Evolutionary conservation across 2,888 invertebrate genomes (phyloP), one percentile per base, ranked within the genome.

Genomic region (Rhagonycha fulva): DNA sequence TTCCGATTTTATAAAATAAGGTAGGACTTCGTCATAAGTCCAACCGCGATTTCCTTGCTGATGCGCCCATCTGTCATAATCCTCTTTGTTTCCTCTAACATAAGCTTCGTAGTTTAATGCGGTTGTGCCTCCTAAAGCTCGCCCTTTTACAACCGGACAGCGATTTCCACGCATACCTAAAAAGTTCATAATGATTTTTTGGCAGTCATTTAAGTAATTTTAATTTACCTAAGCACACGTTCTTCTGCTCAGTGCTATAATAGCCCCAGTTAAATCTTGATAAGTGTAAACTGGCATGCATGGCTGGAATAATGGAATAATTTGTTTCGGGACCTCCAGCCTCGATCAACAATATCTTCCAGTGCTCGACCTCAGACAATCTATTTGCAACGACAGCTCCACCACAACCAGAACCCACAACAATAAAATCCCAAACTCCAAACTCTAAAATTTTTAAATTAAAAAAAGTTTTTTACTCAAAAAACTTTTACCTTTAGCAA

Each of bases 381-480:
- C 93, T 86, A 23, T 91, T 90, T 0, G 93, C 93, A 2, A 92
- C 90, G 74, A 92, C 92, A 0, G 93, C 90, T 0, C 93, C 93
- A 0, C 91, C 91, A 0, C 92, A 91, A 0, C 93, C 93, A 0
- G 92, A 92, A 0, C 93, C 93, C 60, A 93, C 90, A 69, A 93
- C 91, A 79, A 93, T 32, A 11, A 32, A 32, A 32, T 32, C 30
- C 30, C 30, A 32, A 11, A 4, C 3, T 4, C 30, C 91, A 87
- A 93, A 93, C 86, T 93, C 93, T 84, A 93, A 93, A 81, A 19
- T 62, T 0, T 12, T 60, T 9, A n/a, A 14, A 68, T 10, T 60
- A 24, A 28, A 24, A 47, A 72, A 1, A 10, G 11, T 14, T 19
- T 23, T 61, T 14, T 1, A 26, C 12, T 10, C 4, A 2, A 30